Evolutionary conservation across 2,797 vertebrate species (phyloP).

Genomic region (Vespertilio murinus): DNA sequence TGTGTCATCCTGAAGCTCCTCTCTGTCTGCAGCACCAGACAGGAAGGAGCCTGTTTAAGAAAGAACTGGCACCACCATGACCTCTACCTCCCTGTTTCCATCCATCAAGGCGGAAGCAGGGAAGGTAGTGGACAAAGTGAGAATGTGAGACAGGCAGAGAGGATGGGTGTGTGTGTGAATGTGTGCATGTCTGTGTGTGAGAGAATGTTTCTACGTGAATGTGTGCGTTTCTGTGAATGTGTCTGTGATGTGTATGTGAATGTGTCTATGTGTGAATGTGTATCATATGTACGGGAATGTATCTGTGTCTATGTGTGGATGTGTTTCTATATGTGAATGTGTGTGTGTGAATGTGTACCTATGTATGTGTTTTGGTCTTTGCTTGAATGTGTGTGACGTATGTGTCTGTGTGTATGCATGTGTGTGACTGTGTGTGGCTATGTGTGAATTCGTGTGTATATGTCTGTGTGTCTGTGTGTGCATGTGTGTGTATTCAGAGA

Average conservation of each 20-base stretch:
- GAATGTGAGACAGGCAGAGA: too few relatives aligned
- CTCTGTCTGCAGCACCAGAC: background rate
- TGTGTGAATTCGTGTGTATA: background rate
- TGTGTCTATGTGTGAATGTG: background rate
- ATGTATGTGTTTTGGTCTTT: background rate
- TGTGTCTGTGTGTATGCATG: background rate
- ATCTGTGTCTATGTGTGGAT: background rate
- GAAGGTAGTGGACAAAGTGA: background rate
- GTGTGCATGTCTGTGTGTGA: background rate
- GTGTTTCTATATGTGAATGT: background rate
- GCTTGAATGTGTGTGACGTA: background rate
- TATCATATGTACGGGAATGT: background rate
- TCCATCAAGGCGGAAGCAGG: too few relatives aligned
- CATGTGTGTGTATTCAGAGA: background rate
- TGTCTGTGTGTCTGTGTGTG: background rate
- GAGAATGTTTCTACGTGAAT: background rate
- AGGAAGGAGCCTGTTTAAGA: background rate
- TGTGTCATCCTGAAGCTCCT: fast-evolving
- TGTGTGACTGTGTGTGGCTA: background rate
- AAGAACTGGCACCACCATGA: background rate
- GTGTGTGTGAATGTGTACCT: background rate
- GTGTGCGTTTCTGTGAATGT: background rate
- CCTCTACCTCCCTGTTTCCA: too few relatives aligned
- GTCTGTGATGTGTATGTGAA: background rate
- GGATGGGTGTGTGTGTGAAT: background rate